These are phyloP conservation scores for Metopolophium dirhodum DNA, from an alignment of 1,140 invertebrate genomes.

Conservation along the genomic window DNA sequence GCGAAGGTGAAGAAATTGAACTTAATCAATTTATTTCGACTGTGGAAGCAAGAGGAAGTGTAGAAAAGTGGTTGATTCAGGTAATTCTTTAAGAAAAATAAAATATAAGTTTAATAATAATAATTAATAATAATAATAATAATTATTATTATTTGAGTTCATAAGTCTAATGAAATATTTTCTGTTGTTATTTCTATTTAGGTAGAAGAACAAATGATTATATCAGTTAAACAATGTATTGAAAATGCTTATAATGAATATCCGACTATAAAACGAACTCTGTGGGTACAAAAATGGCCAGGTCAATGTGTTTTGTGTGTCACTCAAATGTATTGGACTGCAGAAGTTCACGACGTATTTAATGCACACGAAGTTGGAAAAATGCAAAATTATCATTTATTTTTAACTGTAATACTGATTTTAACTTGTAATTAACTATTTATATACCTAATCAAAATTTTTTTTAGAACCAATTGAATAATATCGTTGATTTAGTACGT, in stretches of 20 bases:
- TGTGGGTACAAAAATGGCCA: constrained; percentile 85
- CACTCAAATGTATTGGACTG: constrained; percentile 88
- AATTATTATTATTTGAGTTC: not conserved
- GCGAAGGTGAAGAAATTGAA: constrained; percentile 80
- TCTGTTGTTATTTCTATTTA: constrained; percentile 62
- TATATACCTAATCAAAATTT: not conserved
- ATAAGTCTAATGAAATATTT: not conserved
- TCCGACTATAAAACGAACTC: constrained; percentile 60
- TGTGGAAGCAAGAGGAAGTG: constrained; percentile 83
- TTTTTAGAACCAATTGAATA: constrained; percentile 66
- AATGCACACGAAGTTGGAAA: not conserved
- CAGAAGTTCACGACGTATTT: constrained; percentile 72
- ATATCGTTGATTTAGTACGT: constrained; percentile 67
- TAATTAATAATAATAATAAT: not conserved
- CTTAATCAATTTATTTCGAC: constrained; percentile 73
- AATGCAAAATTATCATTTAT: constrained; percentile 3
- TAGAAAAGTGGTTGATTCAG: constrained; percentile 91
- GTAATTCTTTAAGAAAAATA: constrained; percentile 60
- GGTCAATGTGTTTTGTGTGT: constrained; percentile 86
- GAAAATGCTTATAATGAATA: constrained; percentile 28
- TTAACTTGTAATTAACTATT: not conserved
- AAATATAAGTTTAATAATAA: not conserved
- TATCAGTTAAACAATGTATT: constrained; percentile 67
- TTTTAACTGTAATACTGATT: constrained; percentile 1
- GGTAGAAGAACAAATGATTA: constrained; percentile 84